Percentiles rank a stretch among this genome's conserved stretches.
phyloP scores from a whole-genome alignment of 2,797 vertebrate species.

The Pangasius djambal region DNA sequence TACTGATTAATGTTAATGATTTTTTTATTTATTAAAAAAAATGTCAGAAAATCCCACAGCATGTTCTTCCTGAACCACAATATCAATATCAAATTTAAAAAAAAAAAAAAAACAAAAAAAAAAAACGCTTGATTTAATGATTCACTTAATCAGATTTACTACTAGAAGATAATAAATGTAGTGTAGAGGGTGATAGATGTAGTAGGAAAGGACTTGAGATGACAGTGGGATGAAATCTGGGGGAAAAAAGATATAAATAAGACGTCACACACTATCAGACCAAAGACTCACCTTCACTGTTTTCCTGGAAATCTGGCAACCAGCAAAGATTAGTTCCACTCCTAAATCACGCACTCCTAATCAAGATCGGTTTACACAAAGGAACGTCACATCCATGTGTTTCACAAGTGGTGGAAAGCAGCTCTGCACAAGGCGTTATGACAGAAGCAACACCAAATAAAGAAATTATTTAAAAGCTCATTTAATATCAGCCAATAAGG shows the following conservation, averaged over 20 bases:
- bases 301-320: background rate
- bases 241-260: background rate
- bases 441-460: background rate
- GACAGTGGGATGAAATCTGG: background rate
- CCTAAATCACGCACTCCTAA: background rate
- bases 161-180: background rate
- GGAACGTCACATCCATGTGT: background rate
- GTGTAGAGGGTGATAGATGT: background rate
- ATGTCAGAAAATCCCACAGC: background rate
- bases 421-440: background rate
- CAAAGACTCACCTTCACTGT: background rate
- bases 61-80: background rate
- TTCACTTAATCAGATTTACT: background rate
- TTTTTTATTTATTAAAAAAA: background rate
- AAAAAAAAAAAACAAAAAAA: too few relatives aligned
- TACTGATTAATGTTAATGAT: background rate
- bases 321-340: background rate
- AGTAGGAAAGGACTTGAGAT: background rate
- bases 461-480: slow-evolving; percentile 21
- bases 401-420: background rate
- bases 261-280: background rate
- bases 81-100: background rate
- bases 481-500: slow-evolving; percentile 35
- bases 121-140: background rate
- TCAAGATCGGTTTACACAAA: background rate